Evolutionary conservation across 2,797 vertebrate genomes (phyloP).

Genomic region (Hippocampus kuda): DNA sequence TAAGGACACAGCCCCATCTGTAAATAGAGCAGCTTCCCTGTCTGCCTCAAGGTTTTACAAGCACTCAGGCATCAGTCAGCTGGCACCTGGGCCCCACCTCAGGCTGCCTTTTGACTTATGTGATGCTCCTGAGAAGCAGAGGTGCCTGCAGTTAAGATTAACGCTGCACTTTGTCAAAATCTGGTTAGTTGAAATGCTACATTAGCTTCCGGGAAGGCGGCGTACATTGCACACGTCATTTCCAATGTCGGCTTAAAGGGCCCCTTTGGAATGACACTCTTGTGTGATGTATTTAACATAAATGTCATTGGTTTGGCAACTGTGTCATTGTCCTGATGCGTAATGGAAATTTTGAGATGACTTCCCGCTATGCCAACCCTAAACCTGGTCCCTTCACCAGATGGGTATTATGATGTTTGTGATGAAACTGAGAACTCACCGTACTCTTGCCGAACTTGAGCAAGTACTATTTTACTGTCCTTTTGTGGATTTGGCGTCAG

Average conservation of each 20-base stretch:
- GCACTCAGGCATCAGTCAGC: constrained; percentile 25
- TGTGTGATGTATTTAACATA: not conserved
- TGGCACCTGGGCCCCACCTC: constrained; percentile 23
- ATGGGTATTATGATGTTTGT: not conserved
- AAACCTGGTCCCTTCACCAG: not conserved
- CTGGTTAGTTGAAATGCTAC: not conserved
- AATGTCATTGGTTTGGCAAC: not conserved
- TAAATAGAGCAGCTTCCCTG: constrained; percentile 11
- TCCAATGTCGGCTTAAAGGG: not conserved
- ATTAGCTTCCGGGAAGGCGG: constrained; percentile 5
- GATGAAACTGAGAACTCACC: not conserved
- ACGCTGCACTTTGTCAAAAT: not conserved
- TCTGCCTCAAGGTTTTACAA: constrained; percentile 24
- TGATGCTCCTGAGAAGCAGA: constrained; percentile 13
- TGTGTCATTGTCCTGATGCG: not conserved
- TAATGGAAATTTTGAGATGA: not conserved
- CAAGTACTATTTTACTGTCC: not conserved
- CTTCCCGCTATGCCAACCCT: not conserved
- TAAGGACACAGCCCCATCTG: constrained; percentile 4
- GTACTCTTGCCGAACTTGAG: not conserved
- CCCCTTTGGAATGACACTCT: constrained; percentile 14
- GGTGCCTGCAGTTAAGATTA: not conserved
- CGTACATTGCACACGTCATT: constrained; percentile 1
- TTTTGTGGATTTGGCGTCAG: not conserved
- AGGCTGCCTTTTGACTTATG: constrained; percentile 23